Base-by-base conservation (phyloP, 1,140 invertebrate species). In the Pemphigus obesinymphae region DNA sequence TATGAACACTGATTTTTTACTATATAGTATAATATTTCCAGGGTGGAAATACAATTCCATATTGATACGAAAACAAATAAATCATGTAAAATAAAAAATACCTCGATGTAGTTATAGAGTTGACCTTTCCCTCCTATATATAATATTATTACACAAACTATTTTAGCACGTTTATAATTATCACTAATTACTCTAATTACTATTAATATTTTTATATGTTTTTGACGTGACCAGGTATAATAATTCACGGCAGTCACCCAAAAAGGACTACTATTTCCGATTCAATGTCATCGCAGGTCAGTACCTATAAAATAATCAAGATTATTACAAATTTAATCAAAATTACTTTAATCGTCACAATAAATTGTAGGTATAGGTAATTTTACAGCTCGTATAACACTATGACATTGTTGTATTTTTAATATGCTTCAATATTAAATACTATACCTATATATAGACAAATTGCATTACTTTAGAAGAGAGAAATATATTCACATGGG, bases 181-280 rank as follows among this genome's bases (percentile, higher is more conserved):
- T n/a, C n/a, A n/a, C n/a, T n/a, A n/a, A n/a, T n/a, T n/a, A n/a
- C n/a, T n/a, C n/a, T n/a, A n/a, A n/a, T n/a, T 80, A 43, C 76
- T 29, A 23, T 50, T 80, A 58, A 43, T 80, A 58, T 45, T 61
- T 61, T 80, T 80, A 80, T 80, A 55, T 40, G 15, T 80, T 80
- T 80, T 40, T 63, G 34, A 58, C 76, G 76, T 80, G 76, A 80
- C 76, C 37, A 80, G 76, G 76, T 43, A 23, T 58, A 80, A 80
- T 80, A 80, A 61, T 29, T 80, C 53, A 58, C 23, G 23, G 55
- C 17, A 55, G 13, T 58, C 55, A 43, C 23, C 34, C 31, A 63
- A 63, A 80, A 61, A 61, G 55, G 55, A 80, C 37, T 43, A 48
- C 26, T 26, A 20, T 20, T 20, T 61, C 76, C 37, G 37, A 80